Percentiles rank a stretch among this genome's conserved stretches.
phyloP scores from a whole-genome alignment of 2,888 invertebrate species.

The Byasa hedistus region DNA sequence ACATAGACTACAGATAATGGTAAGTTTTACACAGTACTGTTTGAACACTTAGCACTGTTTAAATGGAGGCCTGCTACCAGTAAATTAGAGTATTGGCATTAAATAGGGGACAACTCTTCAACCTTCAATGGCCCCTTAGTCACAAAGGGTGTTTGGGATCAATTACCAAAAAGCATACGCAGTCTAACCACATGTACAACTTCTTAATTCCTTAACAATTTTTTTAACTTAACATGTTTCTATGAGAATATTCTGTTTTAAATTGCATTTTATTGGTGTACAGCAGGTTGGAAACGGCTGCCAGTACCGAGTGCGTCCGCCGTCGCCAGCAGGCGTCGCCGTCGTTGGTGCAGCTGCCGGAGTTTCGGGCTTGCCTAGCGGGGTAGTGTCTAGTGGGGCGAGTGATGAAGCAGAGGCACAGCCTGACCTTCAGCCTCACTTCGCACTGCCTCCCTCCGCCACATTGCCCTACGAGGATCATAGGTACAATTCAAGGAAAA shows the following conservation, averaged over 20 bases:
- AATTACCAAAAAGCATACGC: too few relatives aligned
- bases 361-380: constrained; percentile 30
- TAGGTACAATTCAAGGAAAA: constrained; percentile 43
- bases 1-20: too few relatives aligned
- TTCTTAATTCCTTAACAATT: too few relatives aligned
- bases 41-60: too few relatives aligned
- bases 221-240: too few relatives aligned
- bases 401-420: constrained; percentile 36
- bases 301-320: constrained; percentile 58
- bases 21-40: too few relatives aligned
- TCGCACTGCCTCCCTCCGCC: constrained; percentile 55
- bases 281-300: constrained; percentile 49
- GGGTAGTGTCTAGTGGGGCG: constrained; percentile 25
- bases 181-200: too few relatives aligned
- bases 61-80: too few relatives aligned
- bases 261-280: background rate
- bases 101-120: too few relatives aligned
- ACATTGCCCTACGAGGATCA: constrained; percentile 60
- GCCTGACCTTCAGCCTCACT: constrained; percentile 55
- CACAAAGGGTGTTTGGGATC: too few relatives aligned
- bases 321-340: constrained; percentile 48
- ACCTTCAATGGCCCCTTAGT: too few relatives aligned
- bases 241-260: background rate
- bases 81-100: too few relatives aligned
- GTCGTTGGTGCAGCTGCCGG: constrained; percentile 34